Evolutionary conservation across 1,140 invertebrate genomes (phyloP), one percentile per base, ranked within the genome.

Genomic region (Pteromalus puparum): DNA sequence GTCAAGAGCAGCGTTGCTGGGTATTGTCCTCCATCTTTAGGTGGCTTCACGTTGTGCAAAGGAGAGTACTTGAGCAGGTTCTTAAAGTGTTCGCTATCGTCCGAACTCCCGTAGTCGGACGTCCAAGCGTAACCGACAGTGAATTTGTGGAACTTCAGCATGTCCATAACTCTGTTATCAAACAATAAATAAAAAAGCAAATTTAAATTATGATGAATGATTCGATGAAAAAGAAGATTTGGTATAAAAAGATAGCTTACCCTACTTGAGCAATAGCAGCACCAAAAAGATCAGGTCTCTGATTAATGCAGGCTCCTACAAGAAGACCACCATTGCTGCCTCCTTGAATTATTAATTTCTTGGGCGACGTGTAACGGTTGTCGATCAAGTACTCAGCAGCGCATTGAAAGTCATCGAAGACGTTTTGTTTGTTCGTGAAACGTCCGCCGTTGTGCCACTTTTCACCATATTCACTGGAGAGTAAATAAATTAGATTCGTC

Each of bases 131-230:
- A 96, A 1, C 99, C 99, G 90, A 99, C 98, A 1, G 99, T 99
- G 91, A 99, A 99, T 93, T 99, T 99, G 93, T 99, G 98, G 93
- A 98, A 99, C 67, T 98, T 95, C 70, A 99, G 92, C 98, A 99
- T 98, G 93, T 99, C 99, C 93, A 99, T 95, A 0, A 99, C 99
- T 46, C 98, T 98, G 91, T 68, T 48, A 30, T 61, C 1, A 77
- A 77, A 5, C 2, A 48, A 77, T 77, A 28, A 61, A 26, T 24
- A 34, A 72, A 28, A n/a, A 68, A 65, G n/a, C 15, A 67, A 80
- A 65, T 61, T 30, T 42, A 42, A 0, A 42, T 42, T 9, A 42
- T 42, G 26, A 81, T 26, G 15, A 26, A 42, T 46, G n/a, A 53
- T 73, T 93, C 93, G 89, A 34, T 89, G 87, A 85, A 74, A 74